Conservation (phyloP, 1,140 invertebrate genomes). For the Bombyx mandarina region DNA sequence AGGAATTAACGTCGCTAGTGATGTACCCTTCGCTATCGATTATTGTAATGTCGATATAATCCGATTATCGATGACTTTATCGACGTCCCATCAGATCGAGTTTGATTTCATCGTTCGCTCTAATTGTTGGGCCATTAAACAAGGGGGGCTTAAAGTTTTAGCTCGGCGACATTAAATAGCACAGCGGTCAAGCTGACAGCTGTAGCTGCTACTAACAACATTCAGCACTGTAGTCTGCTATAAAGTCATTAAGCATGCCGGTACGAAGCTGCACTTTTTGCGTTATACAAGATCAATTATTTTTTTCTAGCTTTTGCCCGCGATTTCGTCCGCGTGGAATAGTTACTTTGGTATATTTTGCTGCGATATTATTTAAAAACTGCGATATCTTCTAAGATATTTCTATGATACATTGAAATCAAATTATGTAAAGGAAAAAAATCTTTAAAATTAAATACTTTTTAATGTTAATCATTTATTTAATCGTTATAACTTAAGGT, state of each 20-base stretch:
- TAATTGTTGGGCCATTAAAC: conserved; percentile 6
- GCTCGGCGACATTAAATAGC: neutral
- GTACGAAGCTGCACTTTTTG: too few species aligned
- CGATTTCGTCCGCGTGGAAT: too few species aligned
- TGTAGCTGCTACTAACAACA: neutral
- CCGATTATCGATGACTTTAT: conserved; percentile 12
- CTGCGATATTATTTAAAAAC: too few species aligned
- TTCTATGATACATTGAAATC: too few species aligned
- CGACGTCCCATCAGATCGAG: conserved; percentile 6
- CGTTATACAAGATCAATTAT: too few species aligned
- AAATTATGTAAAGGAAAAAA: too few species aligned
- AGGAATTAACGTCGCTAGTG: conserved; percentile 5
- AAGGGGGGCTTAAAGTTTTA: neutral
- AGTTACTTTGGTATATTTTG: too few species aligned
- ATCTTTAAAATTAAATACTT: too few species aligned
- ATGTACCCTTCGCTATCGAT: conserved; percentile 12
- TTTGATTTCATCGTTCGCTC: conserved; percentile 5
- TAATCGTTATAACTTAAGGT: too few species aligned
- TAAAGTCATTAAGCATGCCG: neutral
- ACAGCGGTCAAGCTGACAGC: neutral
- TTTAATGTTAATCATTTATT: too few species aligned
- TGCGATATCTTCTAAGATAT: too few species aligned
- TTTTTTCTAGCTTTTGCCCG: too few species aligned
- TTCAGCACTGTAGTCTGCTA: neutral
- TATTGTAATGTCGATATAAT: conserved; percentile 11